Evolutionary conservation across 1,140 invertebrate genomes (phyloP).

Genomic region (Drosophila pallidifrons): DNA sequence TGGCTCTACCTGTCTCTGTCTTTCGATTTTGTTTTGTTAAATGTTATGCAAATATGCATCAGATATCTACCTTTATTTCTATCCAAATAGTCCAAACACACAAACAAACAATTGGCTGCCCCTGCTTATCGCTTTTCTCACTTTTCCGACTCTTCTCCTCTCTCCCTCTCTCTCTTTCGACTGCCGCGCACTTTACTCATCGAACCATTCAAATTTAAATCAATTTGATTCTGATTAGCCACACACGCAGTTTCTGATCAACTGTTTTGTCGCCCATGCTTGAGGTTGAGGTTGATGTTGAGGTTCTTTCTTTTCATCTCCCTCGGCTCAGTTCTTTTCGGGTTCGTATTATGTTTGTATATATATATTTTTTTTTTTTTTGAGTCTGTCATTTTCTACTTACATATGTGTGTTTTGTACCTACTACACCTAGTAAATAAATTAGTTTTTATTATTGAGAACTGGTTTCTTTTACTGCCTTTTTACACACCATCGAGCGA

Average conservation of each 20-base stretch:
- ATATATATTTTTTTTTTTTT: too few species aligned
- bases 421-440: conserved; percentile 79
- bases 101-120: conserved; percentile 32
- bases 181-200: conserved; percentile 61
- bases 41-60: conserved; percentile 42
- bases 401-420: conserved; percentile 62
- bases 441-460: conserved; percentile 82
- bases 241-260: conserved; percentile 73
- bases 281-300: conserved; percentile 3
- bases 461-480: conserved; percentile 62
- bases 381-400: conserved; percentile 19
- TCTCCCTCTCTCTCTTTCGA: not conserved
- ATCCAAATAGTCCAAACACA: conserved; percentile 31
- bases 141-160: conserved; percentile 21
- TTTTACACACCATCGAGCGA: conserved; percentile 23
- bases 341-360: conserved; percentile 21
- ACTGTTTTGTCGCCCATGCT: conserved; percentile 51
- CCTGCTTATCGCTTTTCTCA: conserved; percentile 68
- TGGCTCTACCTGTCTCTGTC: not conserved
- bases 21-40: conserved; percentile 26
- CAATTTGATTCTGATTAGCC: conserved; percentile 82
- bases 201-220: conserved; percentile 81
- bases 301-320: conserved; percentile 8
- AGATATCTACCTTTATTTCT: not conserved
- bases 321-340: not conserved